A percentile compares a stretch with the other conserved stretches of the same genome.
Conservation (phyloP, 2,888 invertebrate genomes). For the Temnothorax rugatulus region DNA sequence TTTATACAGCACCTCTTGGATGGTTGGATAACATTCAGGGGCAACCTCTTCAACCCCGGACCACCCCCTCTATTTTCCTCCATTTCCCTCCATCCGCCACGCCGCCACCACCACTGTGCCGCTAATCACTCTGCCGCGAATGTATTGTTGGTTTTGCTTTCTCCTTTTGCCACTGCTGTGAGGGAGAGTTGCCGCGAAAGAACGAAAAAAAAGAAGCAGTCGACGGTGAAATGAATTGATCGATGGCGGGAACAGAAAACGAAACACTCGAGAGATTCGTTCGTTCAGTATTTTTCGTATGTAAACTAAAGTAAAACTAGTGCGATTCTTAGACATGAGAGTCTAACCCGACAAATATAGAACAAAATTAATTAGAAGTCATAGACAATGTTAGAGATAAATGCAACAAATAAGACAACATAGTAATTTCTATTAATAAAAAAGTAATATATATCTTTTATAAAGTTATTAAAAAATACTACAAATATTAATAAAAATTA, state of each 20-base stretch:
- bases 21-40: constrained; percentile 70
- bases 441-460: not conserved
- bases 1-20: constrained; percentile 68
- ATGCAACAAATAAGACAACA: not conserved
- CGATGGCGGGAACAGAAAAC: constrained; percentile 38
- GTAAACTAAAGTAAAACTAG: constrained; percentile 39
- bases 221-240: constrained; percentile 49
- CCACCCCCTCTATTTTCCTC: constrained; percentile 35
- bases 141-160: constrained; percentile 63
- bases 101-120: constrained; percentile 44
- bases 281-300: constrained; percentile 29
- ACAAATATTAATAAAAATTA: not conserved
- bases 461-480: not conserved
- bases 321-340: not conserved
- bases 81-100: constrained; percentile 52
- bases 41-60: constrained; percentile 58
- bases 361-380: constrained; percentile 5
- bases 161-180: constrained; percentile 33
- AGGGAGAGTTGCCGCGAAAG: constrained; percentile 39
- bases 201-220: constrained; percentile 30
- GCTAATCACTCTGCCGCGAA: constrained; percentile 68
- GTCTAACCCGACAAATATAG: not conserved
- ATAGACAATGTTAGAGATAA: not conserved
- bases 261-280: constrained; percentile 49
- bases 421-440: not conserved